Percentiles rank a stretch among this genome's conserved stretches.
Evolutionary conservation across 1,140 invertebrate species (phyloP).

Genomic region (Pectinophora gossypiella): DNA sequence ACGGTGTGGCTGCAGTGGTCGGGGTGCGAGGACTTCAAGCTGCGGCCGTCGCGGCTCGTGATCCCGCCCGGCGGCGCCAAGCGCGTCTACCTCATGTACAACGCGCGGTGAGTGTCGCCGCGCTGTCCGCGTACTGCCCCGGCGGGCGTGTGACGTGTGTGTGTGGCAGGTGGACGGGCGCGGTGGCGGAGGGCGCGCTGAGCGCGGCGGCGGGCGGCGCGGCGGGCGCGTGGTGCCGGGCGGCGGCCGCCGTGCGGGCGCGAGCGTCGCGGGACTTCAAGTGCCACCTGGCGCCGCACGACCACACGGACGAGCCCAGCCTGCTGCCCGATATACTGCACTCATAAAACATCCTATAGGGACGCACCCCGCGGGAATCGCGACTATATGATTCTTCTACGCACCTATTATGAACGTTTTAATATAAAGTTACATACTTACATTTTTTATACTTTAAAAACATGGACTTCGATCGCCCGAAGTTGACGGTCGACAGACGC

Average conservation of each 20-base stretch:
- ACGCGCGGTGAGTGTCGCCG: not conserved
- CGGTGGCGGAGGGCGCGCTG: not conserved
- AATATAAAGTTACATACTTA: too few species aligned
- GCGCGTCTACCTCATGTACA: not conserved
- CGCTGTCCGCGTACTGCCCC: too few species aligned
- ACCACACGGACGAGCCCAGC: slow-evolving; percentile 17
- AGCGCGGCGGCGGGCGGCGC: slow-evolving; percentile 10
- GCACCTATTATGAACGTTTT: too few species aligned
- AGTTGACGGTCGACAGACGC: too few species aligned
- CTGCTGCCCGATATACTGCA: not conserved
- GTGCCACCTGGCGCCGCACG: slow-evolving; percentile 30
- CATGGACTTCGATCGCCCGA: too few species aligned
- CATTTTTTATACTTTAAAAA: too few species aligned
- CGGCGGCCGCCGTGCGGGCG: slow-evolving; percentile 2
- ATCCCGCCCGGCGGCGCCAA: not conserved
- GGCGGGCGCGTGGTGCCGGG: slow-evolving; percentile 19
- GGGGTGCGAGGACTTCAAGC: not conserved
- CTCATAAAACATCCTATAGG: too few species aligned
- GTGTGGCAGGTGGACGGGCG: not conserved
- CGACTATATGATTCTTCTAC: too few species aligned
- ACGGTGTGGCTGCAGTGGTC: not conserved
- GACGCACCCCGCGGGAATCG: too few species aligned
- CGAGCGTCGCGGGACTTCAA: slow-evolving; percentile 19
- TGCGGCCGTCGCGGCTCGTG: not conserved
- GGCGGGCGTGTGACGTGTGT: too few species aligned